Percentiles rank a stretch among this genome's conserved stretches.
phyloP scores from a whole-genome alignment of 2,888 invertebrate species.

The Magallana nippona region DNA sequence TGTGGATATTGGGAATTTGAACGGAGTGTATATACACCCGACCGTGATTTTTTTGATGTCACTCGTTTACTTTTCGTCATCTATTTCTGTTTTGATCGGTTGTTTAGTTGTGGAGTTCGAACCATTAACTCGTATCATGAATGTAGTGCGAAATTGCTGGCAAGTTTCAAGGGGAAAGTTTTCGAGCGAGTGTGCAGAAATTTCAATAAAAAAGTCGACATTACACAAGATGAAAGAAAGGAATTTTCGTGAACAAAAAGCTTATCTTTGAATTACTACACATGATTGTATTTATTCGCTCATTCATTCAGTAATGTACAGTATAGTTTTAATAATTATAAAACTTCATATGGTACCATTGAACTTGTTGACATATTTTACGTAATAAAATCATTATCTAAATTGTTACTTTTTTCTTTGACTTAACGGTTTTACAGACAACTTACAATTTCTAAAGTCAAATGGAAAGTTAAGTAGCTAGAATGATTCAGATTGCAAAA shows the following conservation, averaged over 20 bases:
- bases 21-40: conserved; percentile 41
- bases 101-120: conserved; percentile 4
- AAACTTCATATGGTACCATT: too few relatives aligned
- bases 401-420: too few relatives aligned
- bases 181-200: conserved; percentile 10
- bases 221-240: not conserved
- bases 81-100: not conserved
- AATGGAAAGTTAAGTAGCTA: too few relatives aligned
- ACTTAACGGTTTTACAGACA: too few relatives aligned
- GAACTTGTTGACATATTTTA: too few relatives aligned
- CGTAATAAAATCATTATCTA: too few relatives aligned
- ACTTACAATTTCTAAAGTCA: too few relatives aligned
- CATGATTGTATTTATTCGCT: too few relatives aligned
- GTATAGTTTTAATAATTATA: too few relatives aligned
- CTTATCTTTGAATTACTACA: not conserved
- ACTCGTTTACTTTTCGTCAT: conserved; percentile 17
- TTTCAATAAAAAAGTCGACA: conserved; percentile 4
- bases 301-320: too few relatives aligned
- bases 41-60: not conserved
- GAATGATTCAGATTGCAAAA: too few relatives aligned
- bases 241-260: not conserved
- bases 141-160: not conserved
- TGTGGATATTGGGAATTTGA: conserved; percentile 34
- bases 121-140: not conserved
- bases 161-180: not conserved